These are phyloP conservation scores for Lipotes vexillifer DNA, from an alignment of 2,113 vertebrate genomes.

Conservation along the genomic window DNA sequence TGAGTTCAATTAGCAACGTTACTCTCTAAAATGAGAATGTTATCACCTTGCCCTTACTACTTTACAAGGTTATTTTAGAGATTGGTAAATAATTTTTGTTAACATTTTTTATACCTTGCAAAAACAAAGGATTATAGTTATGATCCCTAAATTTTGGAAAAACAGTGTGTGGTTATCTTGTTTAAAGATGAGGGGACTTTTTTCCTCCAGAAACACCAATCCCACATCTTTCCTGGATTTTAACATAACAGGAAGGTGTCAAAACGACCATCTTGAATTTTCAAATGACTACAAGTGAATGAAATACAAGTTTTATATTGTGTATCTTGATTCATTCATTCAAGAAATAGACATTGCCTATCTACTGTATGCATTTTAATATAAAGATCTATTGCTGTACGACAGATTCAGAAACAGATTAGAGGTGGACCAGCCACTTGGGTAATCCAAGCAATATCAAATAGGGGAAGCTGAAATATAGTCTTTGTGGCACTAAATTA, in stretches of 20 bases:
- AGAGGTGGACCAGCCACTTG: neutral
- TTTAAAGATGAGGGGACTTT: neutral
- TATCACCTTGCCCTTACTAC: neutral
- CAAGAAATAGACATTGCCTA: neutral
- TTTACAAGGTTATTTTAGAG: neutral
- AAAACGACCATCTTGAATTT: neutral
- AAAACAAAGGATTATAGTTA: neutral
- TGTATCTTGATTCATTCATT: neutral
- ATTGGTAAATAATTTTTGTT: neutral
- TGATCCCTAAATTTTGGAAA: neutral
- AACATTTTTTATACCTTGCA: neutral
- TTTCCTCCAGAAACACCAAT: neutral
- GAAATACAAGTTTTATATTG: neutral
- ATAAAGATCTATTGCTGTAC: neutral
- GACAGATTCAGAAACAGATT: neutral
- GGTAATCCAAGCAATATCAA: neutral
- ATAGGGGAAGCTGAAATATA: neutral
- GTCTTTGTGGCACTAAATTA: neutral
- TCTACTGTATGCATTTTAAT: neutral
- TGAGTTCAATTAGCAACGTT: neutral
- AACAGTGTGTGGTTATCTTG: neutral
- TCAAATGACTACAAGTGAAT: neutral
- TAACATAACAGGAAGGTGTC: neutral
- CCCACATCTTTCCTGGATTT: neutral
- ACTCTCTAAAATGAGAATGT: neutral